Base-by-base conservation (phyloP, 2,113 vertebrate species). In the Telmatochromis brachygnathus region DNA sequence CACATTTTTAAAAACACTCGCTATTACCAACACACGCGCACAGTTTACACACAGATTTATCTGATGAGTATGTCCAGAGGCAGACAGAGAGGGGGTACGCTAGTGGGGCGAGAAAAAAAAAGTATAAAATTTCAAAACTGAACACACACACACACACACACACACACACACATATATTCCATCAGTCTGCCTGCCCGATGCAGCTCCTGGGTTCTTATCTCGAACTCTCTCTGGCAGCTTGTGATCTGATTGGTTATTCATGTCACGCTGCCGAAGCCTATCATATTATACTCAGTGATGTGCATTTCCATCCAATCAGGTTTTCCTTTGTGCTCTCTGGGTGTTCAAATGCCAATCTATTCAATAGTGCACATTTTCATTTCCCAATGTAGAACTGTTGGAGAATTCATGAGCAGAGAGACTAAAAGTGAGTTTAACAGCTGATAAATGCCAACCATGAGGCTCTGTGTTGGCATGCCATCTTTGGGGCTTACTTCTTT, bases 281-380 rank as follows among this genome's bases (percentile, higher is more conserved):
- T 95, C 93, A 92, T 92, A 94, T 95, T 94, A 95, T 95, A 87
- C 86, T 88, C 93, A 90, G 93, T 88, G 86, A 91, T 89, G 92
- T 94, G 95, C 89, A 90, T 95, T 95, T 94, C 92, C 93, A 94
- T 94, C 94, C 95, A 95, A 95, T 95, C 94, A 95, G 92, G 89
- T 91, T 92, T 91, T 81, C 91, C 86, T 94, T 95, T 95, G 94
- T 95, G 89, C 93, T 91, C 87, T 42, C 73, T 88, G 93, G 92
- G 92, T 94, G 94, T 95, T 95, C 93, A 94, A 93, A 95, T 96
- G 94, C 94, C 95, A 96, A 95, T 95, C 94, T 93, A 88, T 93
- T 95, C 95, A 95, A 94, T 87, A 91, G 92, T 93, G 90, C 95
- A 93, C 92, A 94, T 93, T 95, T 95, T 95, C 91, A 94, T 94